Conservation (phyloP, 35 echinoderm and acorn worm species). For the Ophioderma brevispina region DNA sequence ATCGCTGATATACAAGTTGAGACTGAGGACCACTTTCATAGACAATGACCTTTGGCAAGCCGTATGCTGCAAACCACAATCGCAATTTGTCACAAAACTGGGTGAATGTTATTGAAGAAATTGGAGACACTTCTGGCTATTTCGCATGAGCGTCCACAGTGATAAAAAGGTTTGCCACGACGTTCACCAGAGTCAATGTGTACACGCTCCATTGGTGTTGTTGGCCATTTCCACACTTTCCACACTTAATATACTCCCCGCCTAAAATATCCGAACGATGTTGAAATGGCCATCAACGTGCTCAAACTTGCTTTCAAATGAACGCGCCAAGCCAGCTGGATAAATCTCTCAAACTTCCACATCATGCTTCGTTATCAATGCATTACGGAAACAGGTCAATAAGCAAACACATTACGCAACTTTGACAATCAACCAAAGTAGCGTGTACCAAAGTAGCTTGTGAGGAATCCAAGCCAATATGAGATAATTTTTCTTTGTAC, state of each 20-base stretch:
- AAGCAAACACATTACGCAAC: no score
- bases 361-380: no score
- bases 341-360: no score
- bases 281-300: no score
- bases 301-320: no score
- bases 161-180: not conserved
- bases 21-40: conserved; percentile 56
- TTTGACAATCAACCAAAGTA: no score
- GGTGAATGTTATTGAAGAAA: conserved; percentile 27
- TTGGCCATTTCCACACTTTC: not conserved
- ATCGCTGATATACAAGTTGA: no score
- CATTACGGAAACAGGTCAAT: no score
- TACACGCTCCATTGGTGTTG: not conserved
- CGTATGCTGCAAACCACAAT: conserved; percentile 32
- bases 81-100: conserved; percentile 45
- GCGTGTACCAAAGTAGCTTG: not conserved
- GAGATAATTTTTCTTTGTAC: not conserved
- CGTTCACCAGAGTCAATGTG: not conserved
- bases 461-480: not conserved
- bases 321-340: no score
- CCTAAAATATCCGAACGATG: no score
- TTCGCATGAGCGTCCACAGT: not conserved
- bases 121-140: conserved; percentile 4
- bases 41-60: conserved; percentile 49
- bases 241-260: no score